Base-by-base conservation (phyloP, 2,113 vertebrate species). In the Halcyon senegalensis region DNA sequence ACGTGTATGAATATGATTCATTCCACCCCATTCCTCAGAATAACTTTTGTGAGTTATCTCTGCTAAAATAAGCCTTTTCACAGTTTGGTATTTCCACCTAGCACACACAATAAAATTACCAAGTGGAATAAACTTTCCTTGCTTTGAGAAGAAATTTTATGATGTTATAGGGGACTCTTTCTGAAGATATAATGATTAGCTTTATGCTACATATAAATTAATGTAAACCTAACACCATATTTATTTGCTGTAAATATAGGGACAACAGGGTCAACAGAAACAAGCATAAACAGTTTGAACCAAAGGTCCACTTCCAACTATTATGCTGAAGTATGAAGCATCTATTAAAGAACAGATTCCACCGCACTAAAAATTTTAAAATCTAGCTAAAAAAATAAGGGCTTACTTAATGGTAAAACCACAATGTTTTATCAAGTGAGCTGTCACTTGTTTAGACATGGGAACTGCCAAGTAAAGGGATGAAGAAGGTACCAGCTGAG, bases 51-150 rank as follows among this genome's bases (percentile, higher is more conserved):
- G 81, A 82, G 84, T 75, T 92, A 83, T 46, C 39, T 84, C 78
- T 74, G 91, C 89, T 87, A 83, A 94, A 94, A 90, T 30, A 69
- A 92, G 73, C 77, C 93, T 90, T 94, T 95, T 92, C 87, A 81
- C 91, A 68, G 56, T 16, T 94, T 66, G 37, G 10, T 18, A 19
- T 73, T 96, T 92, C 51, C n/a, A 56, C 55, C 85, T 24, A 67
- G 76, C 69, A 84, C 37, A 59, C 39, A 69, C 35, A 72, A 11
- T 53, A 62, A 85, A 87, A 93, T 87, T 83, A 63, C 28, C 63
- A 83, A 89, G 83, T 62, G 55, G 77, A 83, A 90, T 87, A 80
- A 90, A 84, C 83, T 94, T 68, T 16, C 63, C 15, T 56, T 41
- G 73, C 58, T 55, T 44, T 90, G 56, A 60, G 68, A 67, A 74